These are phyloP conservation scores for Rhagonycha lutea DNA, from an alignment of 2,888 invertebrate species.

Conservation along the genomic window DNA sequence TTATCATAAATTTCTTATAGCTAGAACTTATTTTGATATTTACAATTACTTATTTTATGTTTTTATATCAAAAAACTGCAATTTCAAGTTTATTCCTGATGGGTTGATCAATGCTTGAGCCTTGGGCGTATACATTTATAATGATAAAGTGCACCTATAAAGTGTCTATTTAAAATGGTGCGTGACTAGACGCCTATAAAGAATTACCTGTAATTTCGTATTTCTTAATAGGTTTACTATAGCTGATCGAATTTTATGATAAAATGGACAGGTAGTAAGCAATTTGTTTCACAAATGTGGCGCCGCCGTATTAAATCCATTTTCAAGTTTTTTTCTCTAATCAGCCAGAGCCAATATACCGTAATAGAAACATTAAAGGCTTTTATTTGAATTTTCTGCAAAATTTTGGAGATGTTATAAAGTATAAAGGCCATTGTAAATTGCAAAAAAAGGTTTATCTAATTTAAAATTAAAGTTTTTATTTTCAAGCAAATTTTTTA, in stretches of 20 bases:
- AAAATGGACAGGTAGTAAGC: slow-evolving; percentile 10
- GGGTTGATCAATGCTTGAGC: neutral
- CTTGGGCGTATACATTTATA: slow-evolving; percentile 3
- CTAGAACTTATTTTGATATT: neutral
- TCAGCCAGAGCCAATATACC: neutral
- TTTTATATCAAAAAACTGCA: neutral
- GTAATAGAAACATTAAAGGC: neutral
- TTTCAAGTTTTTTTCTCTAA: neutral
- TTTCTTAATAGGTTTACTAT: slow-evolving; percentile 24
- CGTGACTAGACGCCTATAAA: slow-evolving; percentile 26
- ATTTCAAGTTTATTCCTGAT: neutral
- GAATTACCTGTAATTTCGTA: slow-evolving; percentile 26
- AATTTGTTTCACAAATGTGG: slow-evolving; percentile 18
- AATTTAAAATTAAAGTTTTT: too few species aligned
- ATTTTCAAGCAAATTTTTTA: too few species aligned
- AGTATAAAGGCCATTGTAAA: too few species aligned
- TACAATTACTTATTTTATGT: neutral
- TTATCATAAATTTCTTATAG: neutral
- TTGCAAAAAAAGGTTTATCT: too few species aligned
- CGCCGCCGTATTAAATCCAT: slow-evolving; percentile 4
- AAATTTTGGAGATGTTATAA: neutral
- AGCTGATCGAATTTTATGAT: slow-evolving; percentile 19
- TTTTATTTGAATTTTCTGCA: neutral
- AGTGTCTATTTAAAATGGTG: slow-evolving; percentile 8
- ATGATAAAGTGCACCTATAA: slow-evolving; percentile 13